Conservation (phyloP, 2,113 vertebrate species). For the Macroglossus sobrinus region DNA sequence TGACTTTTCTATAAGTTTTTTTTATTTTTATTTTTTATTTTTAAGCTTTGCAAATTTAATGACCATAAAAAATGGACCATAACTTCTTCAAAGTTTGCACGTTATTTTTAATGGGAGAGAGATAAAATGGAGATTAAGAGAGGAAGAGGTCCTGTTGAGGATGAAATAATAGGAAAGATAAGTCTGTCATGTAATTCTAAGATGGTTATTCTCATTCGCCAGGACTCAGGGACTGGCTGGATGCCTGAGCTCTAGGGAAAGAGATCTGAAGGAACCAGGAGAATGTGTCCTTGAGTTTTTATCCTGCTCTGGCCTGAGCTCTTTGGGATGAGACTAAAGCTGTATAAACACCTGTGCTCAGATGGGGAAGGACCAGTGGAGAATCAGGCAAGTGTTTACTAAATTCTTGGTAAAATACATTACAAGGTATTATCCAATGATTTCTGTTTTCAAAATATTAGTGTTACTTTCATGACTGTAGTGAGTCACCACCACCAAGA, state of each 20-base stretch:
- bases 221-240: neutral
- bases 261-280: neutral
- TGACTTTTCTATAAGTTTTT: neutral
- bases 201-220: neutral
- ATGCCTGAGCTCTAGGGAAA: neutral
- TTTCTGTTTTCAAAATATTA: neutral
- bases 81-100: too few species aligned
- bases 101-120: neutral
- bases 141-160: neutral
- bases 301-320: neutral
- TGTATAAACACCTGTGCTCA: neutral
- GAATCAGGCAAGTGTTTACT: neutral
- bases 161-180: neutral
- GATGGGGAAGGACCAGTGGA: neutral
- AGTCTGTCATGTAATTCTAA: neutral
- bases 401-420: neutral
- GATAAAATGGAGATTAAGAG: neutral
- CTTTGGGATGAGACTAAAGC: neutral
- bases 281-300: neutral
- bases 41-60: too few species aligned
- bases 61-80: too few species aligned
- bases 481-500: neutral
- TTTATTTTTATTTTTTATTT: too few species aligned
- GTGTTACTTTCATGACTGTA: neutral
- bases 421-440: neutral